Evolutionary conservation across 2,113 vertebrate species (phyloP).

Genomic region (Sinocyclocheilus anophthalmus): DNA sequence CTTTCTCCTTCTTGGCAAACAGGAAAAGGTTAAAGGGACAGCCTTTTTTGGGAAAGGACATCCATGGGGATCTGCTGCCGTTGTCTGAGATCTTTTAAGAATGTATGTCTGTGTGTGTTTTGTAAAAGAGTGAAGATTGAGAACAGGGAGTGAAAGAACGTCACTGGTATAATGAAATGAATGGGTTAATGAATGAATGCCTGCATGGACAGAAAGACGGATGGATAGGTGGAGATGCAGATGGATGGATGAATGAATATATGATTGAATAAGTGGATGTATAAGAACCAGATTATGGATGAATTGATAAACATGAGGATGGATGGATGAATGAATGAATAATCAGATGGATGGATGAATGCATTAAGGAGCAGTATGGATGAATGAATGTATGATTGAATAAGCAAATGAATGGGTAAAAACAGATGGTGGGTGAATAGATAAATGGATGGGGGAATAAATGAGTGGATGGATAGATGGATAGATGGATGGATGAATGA

Average conservation of each 20-base stretch:
- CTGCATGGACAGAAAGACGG: not conserved
- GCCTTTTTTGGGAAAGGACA: not conserved
- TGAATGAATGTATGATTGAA: too few species aligned
- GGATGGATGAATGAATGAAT: not conserved
- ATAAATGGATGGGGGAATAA: not conserved
- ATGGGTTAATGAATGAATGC: too few species aligned
- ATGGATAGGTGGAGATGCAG: not conserved
- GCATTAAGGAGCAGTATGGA: too few species aligned
- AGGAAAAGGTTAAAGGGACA: conserved; percentile 9
- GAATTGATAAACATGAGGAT: too few species aligned
- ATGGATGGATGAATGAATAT: not conserved
- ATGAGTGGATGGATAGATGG: not conserved
- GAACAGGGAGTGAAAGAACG: not conserved
- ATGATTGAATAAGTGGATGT: too few species aligned
- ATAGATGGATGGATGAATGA: too few species aligned
- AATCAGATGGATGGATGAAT: not conserved
- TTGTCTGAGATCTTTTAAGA: not conserved
- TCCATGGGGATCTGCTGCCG: not conserved
- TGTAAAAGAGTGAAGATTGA: not conserved
- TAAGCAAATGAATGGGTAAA: too few species aligned
- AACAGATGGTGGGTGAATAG: not conserved
- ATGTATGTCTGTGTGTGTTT: not conserved
- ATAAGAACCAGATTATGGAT: too few species aligned
- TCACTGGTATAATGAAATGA: not conserved
- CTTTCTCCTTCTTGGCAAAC: not conserved